phyloP scores from a whole-genome alignment of 2,888 invertebrate genomes.

The Chymomyza caudatula region DNA sequence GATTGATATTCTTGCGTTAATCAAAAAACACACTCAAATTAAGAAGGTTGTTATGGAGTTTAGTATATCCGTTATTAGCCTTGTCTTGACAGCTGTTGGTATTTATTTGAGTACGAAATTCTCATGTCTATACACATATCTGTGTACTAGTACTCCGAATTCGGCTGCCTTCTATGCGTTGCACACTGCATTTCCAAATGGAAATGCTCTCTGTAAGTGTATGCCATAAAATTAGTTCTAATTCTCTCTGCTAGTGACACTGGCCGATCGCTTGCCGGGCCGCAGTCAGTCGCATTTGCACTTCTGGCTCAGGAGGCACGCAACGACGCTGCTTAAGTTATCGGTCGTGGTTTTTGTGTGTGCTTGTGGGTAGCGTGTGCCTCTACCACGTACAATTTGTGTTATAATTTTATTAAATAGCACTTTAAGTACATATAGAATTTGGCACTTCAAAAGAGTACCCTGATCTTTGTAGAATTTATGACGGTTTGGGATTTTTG shows the following conservation, averaged over 20 bases:
- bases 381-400: neutral
- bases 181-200: neutral
- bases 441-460: neutral
- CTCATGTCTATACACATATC: too few species aligned
- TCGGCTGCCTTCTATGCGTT: too few species aligned
- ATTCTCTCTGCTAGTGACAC: conserved; percentile 15
- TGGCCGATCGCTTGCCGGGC: conserved; percentile 19
- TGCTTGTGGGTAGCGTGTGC: conserved; percentile 10
- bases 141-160: too few species aligned
- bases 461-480: neutral
- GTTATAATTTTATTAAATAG: conserved; percentile 8
- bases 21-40: too few species aligned
- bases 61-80: too few species aligned
- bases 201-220: neutral
- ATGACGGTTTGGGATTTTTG: neutral
- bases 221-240: neutral
- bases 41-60: too few species aligned
- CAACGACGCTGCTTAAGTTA: conserved; percentile 3
- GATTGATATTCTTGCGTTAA: too few species aligned
- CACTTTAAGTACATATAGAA: neutral
- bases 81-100: too few species aligned
- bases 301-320: conserved; percentile 19
- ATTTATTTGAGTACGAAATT: too few species aligned
- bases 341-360: neutral
- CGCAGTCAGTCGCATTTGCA: conserved; percentile 20